Evolutionary conservation across 2,113 vertebrate genomes (phyloP).

Genomic region (Candoia aspera): DNA sequence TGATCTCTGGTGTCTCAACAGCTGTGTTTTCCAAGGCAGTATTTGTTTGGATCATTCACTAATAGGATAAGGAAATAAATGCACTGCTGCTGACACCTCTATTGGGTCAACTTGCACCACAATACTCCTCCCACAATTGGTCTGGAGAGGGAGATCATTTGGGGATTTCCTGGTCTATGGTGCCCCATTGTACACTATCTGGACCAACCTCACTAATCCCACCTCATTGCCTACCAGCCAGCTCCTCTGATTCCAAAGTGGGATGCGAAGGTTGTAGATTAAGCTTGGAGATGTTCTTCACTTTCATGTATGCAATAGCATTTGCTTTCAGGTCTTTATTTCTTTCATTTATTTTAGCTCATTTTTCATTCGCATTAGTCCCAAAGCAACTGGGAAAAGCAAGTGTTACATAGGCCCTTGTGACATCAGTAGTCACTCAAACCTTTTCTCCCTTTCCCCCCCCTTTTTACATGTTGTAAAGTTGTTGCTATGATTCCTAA

Average conservation of each 20-base stretch:
- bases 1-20: too few species aligned
- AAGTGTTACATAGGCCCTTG: not conserved
- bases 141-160: too few species aligned
- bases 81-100: too few species aligned
- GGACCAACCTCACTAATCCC: too few species aligned
- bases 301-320: not conserved
- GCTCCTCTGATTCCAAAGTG: not conserved
- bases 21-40: too few species aligned
- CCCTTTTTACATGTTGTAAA: not conserved
- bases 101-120: too few species aligned
- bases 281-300: not conserved
- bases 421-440: not conserved
- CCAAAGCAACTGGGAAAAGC: not conserved
- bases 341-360: not conserved
- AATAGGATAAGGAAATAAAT: too few species aligned
- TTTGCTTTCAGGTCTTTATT: not conserved
- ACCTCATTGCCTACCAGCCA: not conserved
- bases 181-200: too few species aligned
- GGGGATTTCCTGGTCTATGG: too few species aligned
- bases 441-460: not conserved
- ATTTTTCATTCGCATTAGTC: not conserved
- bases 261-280: not conserved
- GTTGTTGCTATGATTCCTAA: not conserved
- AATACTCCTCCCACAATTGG: too few species aligned
- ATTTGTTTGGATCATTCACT: too few species aligned